These are phyloP conservation scores for Chironomus tepperi DNA, from an alignment of 1,140 invertebrate species.

Conservation along the genomic window DNA sequence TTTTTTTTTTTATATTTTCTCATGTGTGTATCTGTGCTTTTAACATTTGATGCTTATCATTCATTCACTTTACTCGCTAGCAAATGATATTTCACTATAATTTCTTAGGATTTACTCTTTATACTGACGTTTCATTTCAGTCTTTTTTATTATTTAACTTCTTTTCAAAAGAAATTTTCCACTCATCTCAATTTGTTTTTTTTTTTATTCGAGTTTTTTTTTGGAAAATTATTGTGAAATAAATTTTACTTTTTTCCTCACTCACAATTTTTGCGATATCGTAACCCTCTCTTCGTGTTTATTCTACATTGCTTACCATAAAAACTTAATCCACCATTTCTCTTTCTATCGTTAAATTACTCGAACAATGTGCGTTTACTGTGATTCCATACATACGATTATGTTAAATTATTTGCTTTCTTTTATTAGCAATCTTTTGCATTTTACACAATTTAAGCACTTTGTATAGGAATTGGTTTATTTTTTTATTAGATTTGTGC, in stretches of 20 bases:
- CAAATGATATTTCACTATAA: background rate
- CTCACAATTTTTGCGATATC: background rate
- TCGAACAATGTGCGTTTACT: conserved; percentile 3
- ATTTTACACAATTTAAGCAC: too few species aligned
- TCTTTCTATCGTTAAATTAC: background rate
- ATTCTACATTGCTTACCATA: background rate
- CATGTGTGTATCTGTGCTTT: background rate
- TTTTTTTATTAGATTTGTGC: too few species aligned
- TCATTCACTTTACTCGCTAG: background rate
- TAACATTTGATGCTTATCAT: background rate
- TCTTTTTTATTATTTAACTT: background rate
- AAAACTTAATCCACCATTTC: conserved; percentile 7
- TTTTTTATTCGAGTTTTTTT: background rate
- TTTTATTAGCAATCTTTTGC: too few species aligned
- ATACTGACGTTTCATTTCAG: background rate
- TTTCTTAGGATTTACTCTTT: background rate
- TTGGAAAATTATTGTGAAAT: background rate
- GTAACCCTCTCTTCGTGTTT: too few species aligned
- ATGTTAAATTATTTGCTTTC: background rate
- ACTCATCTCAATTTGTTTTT: background rate
- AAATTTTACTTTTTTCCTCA: background rate
- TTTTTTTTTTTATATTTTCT: background rate
- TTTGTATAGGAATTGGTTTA: too few species aligned
- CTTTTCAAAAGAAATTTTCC: background rate
- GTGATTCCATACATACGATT: background rate